phyloP scores from a whole-genome alignment of 2,113 vertebrate genomes.

The pig (Sus scrofa) region T2T-Sscrofa CM000824.6:144184001-144184500 shows the following conservation, averaged over 20 bases:
- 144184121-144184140: background rate
- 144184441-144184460: background rate
- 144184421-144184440: slow-evolving; percentile 47
- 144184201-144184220: background rate
- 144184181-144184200: background rate
- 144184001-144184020: background rate
- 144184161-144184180: background rate
- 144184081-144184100: background rate
- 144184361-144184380: background rate
- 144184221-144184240: background rate
- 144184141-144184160: background rate
- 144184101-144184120: background rate
- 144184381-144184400: slow-evolving; percentile 39
- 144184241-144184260: background rate
- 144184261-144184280: slow-evolving; percentile 22
- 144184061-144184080: background rate
- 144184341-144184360: background rate
- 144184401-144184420: background rate
- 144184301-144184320: background rate
- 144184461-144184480: background rate
- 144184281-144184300: background rate
- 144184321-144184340: background rate
- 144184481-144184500: background rate
- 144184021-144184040: background rate
- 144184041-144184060: background rate